Percentiles rank a stretch among this genome's conserved stretches.
phyloP scores from a whole-genome alignment of 2,888 invertebrate species.

The Xylophagus ater region DNA sequence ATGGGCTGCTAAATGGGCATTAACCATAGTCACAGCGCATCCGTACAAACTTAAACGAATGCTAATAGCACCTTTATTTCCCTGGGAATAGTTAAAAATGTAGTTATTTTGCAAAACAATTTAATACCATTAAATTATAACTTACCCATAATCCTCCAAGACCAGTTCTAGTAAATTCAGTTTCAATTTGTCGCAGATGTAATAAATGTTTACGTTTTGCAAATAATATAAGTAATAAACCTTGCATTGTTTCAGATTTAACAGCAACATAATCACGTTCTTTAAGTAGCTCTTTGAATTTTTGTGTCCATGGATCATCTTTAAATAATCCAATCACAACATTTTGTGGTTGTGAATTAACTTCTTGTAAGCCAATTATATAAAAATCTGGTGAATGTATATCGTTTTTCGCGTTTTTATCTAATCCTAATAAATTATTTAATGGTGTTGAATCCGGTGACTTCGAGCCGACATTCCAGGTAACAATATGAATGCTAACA shows the following conservation, averaged over 20 bases:
- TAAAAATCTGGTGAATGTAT: constrained; percentile 69
- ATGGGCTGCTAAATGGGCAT: constrained; percentile 84
- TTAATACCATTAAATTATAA: constrained; percentile 14
- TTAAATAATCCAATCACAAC: constrained; percentile 69
- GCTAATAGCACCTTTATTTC: constrained; percentile 91
- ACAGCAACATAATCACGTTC: constrained; percentile 62
- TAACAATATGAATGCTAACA: constrained; percentile 65
- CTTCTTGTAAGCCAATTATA: constrained; percentile 79
- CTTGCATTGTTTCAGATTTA: constrained; percentile 72
- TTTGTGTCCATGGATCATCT: constrained; percentile 75
- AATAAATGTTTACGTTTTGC: constrained; percentile 65
- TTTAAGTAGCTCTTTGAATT: constrained; percentile 57
- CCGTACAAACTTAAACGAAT: constrained; percentile 79
- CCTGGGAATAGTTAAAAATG: constrained; percentile 44
- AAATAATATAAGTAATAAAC: constrained; percentile 68
- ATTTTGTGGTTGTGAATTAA: constrained; percentile 78
- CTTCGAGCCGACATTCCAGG: constrained; percentile 84
- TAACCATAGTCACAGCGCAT: constrained; percentile 77
- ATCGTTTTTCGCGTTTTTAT: constrained; percentile 48
- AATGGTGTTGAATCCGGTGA: constrained; percentile 62
- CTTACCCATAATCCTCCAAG: constrained; percentile 87
- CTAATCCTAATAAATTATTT: constrained; percentile 56
- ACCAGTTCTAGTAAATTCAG: constrained; percentile 80
- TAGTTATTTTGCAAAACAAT: background rate
- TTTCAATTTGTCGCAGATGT: constrained; percentile 74